Percentiles rank a stretch among this genome's conserved stretches.
These are phyloP conservation scores for Ptychochromis oligacanthus DNA, from an alignment of 2,113 vertebrate species.

Conservation along the genomic window DNA sequence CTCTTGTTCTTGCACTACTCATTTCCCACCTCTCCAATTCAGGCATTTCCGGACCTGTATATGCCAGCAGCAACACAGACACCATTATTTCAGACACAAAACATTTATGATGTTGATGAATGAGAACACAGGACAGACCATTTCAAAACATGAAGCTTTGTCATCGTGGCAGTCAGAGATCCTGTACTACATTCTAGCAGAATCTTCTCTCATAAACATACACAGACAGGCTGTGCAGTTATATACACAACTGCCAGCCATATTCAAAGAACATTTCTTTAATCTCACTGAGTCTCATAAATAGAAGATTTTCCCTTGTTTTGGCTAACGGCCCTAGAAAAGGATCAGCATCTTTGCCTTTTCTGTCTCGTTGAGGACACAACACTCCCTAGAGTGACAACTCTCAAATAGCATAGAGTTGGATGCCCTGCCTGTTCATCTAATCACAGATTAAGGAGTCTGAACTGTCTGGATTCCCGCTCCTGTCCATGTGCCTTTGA, in stretches of 20 bases:
- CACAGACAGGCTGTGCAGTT: background rate
- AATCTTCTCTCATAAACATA: slow-evolving; percentile 3
- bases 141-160: slow-evolving; percentile 36
- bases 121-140: slow-evolving; percentile 33
- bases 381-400: slow-evolving; percentile 9
- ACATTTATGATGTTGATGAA: slow-evolving; percentile 39
- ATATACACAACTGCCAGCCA: background rate
- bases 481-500: background rate
- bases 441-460: slow-evolving; percentile 66
- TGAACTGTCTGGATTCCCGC: slow-evolving; percentile 46
- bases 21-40: slow-evolving; percentile 74
- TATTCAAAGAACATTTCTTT: background rate
- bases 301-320: background rate
- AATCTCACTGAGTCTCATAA: background rate
- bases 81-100: slow-evolving; percentile 60
- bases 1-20: slow-evolving; percentile 54
- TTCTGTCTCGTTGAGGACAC: slow-evolving; percentile 7
- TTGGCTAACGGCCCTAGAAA: background rate
- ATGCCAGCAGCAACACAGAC: slow-evolving; percentile 64
- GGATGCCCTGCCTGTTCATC: slow-evolving; percentile 37
- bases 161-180: background rate
- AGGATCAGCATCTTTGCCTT: background rate
- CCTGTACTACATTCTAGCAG: slow-evolving; percentile 9
- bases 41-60: slow-evolving; percentile 74
- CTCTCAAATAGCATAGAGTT: slow-evolving; percentile 22